Evolutionary conservation across 2,888 invertebrate species (phyloP), one percentile per base, ranked within the genome.

Genomic region (Noctua janthina): DNA sequence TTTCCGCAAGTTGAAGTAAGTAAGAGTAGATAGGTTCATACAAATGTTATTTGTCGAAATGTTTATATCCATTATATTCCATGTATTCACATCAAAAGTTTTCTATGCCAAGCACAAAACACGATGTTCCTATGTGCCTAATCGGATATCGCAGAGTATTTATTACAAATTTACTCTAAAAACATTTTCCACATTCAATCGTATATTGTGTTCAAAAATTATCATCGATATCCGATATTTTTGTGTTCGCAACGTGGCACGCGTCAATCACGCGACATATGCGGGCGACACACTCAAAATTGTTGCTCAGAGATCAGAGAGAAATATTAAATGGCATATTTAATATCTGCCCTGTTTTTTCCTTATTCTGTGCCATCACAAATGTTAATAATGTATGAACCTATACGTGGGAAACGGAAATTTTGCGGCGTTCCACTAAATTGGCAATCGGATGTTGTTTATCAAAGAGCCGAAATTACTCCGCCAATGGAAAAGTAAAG

Each of bases 231-330:
- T 93, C 91, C 87, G 83, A 91, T 92, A 92, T 92, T 93, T 93
- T 92, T 93, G 90, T 90, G 92, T 92, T 91, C 87, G 87, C 88
- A 89, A 84, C 88, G 86, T 89, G 91, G 89, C 92, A 89, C 88
- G 91, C 95, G 95, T 95, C 96, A 95, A 95, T 96, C 95, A 95
- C 82, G 92, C 91, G 85, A 81, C 95, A 94, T 72, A 92, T 96
- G 96, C 91, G 91, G 91, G 91, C 90, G 95, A 95, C 96, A 94
- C 91, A 92, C 90, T 92, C 93, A 91, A 93, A 94, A 95, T 94
- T 94, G 94, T 94, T 93, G 92, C 92, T 91, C 92, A 88, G 91
- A 93, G 90, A 94, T 94, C 94, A 93, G 90, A 92, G 90, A 85
- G 91, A 92, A 92, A 93, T 94, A 93, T 93, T 91, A 92, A 93